phyloP scores from a whole-genome alignment of 2,888 invertebrate genomes.

The Coremacera marginata region DNA sequence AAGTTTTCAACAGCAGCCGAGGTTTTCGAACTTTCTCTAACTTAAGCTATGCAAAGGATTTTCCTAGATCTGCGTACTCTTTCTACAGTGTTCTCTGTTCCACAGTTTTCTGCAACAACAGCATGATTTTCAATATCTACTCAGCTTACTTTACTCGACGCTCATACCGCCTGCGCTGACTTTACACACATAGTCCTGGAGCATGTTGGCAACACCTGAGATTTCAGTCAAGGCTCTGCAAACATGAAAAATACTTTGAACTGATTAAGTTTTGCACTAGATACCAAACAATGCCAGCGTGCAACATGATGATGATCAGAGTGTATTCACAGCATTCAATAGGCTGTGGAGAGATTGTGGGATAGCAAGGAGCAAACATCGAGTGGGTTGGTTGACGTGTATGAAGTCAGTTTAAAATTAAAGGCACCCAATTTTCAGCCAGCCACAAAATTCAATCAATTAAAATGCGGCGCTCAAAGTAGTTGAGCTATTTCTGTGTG shows the following conservation, averaged over 20 bases:
- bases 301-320: constrained; percentile 1
- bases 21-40: neutral
- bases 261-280: constrained; percentile 22
- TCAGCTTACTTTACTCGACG: too few relatives aligned
- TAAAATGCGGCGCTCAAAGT: constrained; percentile 32
- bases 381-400: neutral
- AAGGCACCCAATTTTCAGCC: constrained; percentile 31
- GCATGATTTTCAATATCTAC: too few relatives aligned
- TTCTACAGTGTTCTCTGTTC: too few relatives aligned
- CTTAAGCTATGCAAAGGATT: neutral
- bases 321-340: too few relatives aligned
- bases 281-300: neutral
- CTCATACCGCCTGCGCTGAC: too few relatives aligned
- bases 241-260: constrained; percentile 27
- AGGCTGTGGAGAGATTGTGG: too few relatives aligned
- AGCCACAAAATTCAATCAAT: constrained; percentile 39
- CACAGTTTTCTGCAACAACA: too few relatives aligned
- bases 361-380: too few relatives aligned
- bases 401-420: neutral
- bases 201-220: too few relatives aligned
- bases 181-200: too few relatives aligned
- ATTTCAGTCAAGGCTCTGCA: too few relatives aligned
- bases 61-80: too few relatives aligned
- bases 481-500: constrained; percentile 29
- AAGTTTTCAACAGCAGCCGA: constrained; percentile 24